Conservation (phyloP, 2,888 invertebrate genomes). For the Tanypteryx hageni region DNA sequence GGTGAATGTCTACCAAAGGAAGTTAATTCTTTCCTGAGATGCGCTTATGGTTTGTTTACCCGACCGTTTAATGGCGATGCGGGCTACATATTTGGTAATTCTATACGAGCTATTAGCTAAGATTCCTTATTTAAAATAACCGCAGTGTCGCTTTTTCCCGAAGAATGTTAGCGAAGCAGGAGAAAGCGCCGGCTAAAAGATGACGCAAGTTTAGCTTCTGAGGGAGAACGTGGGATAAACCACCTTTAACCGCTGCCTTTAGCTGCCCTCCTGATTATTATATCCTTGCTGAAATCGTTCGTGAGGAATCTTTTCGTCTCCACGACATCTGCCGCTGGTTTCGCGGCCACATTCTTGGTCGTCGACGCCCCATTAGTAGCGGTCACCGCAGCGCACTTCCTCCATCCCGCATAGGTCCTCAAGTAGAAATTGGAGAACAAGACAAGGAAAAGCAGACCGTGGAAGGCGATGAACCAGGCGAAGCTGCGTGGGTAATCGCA, state of each 20-base stretch:
- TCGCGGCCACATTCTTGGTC: neutral
- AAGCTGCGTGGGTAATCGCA: constrained; percentile 74
- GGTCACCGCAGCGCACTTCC: neutral
- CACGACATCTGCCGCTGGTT: neutral
- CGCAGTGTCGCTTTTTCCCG: too few species aligned
- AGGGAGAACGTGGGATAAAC: too few species aligned
- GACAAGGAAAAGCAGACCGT: constrained; percentile 76
- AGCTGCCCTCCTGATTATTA: neutral
- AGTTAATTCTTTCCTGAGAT: too few species aligned
- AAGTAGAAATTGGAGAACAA: constrained; percentile 76
- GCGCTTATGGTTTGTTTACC: too few species aligned
- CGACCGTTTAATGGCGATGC: too few species aligned
- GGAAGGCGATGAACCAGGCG: constrained; percentile 74
- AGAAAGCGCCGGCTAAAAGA: too few species aligned
- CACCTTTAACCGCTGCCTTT: neutral
- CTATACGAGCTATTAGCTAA: too few species aligned
- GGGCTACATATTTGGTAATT: too few species aligned
- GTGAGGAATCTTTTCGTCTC: neutral
- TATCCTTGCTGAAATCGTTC: neutral
- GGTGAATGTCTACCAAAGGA: too few species aligned
- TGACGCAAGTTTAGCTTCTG: too few species aligned
- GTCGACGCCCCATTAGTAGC: neutral
- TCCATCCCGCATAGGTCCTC: constrained; percentile 8
- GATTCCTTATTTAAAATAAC: too few species aligned
- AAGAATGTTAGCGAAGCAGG: too few species aligned